Evolutionary conservation across 2,888 invertebrate genomes (phyloP), one percentile per base, ranked within the genome.

Genomic region (Bellardia pandia): DNA sequence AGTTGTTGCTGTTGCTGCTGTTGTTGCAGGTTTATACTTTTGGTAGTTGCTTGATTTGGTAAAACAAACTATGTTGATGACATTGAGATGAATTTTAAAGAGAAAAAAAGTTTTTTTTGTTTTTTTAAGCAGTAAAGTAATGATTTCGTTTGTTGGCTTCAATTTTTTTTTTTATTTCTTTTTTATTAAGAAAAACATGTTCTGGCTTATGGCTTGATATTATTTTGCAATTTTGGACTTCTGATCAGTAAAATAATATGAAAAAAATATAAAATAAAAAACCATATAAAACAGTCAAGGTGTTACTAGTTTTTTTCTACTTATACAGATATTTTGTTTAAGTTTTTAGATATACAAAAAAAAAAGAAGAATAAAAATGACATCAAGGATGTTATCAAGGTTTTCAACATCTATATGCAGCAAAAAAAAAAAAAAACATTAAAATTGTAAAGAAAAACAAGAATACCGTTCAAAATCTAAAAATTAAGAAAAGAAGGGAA

Each of bases 311-410:
- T 60, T 51, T 78, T 74, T n/a, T 56, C 37, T 48, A 16, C 30
- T 71, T 72, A 56, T 45, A 42, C 48, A 62, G 13, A 56, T 42
- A 66, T 14, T 77, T 69, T 79, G n/a, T 37, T 76, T 68, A 30
- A 68, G 16, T 56, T 71, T 66, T 30, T 45, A n/a, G 53, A 53
- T 51, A 62, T 16, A 64, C 23, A 71, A 56, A 56, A 78, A 77
- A 76, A 58, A 42, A 66, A 77, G 66, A 84, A 86, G 86, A 86
- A 86, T 81, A 78, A 84, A 82, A 81, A 77, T 87, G 85, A 85
- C 85, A 85, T 87, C 85, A 87, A 87, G 87, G 87, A 87, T 82
- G 56, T 37, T 69, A 85, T 85, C 85, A 87, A 87, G 87, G 87
- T 60, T 87, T 74, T 85, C 51, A 81, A 74, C 66, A 68, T 84